Evolutionary conservation across 2,113 vertebrate species (phyloP), one percentile per base, ranked within the genome.

Genomic region (Ptyas mucosa): DNA sequence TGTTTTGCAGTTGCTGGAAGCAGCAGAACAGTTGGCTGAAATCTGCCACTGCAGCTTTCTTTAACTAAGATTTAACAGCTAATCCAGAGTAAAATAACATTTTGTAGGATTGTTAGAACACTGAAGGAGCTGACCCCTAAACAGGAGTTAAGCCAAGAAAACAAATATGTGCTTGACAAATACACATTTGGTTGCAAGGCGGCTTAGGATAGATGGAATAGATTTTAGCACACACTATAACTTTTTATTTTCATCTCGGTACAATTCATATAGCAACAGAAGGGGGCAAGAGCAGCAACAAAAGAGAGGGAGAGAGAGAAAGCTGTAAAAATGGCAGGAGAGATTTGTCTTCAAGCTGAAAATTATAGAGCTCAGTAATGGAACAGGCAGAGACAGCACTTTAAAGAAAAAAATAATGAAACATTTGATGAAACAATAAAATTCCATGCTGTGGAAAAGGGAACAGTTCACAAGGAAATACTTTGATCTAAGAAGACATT

Each of bases 161-260:
- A 81, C 95, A 95, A 53, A 94, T 93, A 93, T 94, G 51, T 26
- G 92, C 90, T n/a, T 94, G 95, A 95, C 95, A 96, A 96, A 91
- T 93, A 94, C 93, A 91, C 90, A 88, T 87, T 85, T 39, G 95
- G 91, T 96, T 94, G 94, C 81, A 29, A 94, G 87, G 86, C 88
- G 95, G 96, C 93, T 95, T 94, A 96, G 88, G 90, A 92, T 93
- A 95, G 54, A 87, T 95, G 95, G 0, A 93, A 89, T 91, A 95
- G 89, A 91, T 95, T 96, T 96, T 93, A 96, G 75, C 86, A 95
- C 91, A 94, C 43, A 93, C 91, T 94, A 94, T 93, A 96, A 95
- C 94, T 94, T 87, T 95, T 96, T 93, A 85, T 96, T 95, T 96
- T 95, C 90, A 90, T 95, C 93, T 95, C 88, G 93, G 88, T 88